Evolutionary conservation across 2,113 vertebrate species (phyloP).

Genomic region (Campylorhamphus procurvoides): DNA sequence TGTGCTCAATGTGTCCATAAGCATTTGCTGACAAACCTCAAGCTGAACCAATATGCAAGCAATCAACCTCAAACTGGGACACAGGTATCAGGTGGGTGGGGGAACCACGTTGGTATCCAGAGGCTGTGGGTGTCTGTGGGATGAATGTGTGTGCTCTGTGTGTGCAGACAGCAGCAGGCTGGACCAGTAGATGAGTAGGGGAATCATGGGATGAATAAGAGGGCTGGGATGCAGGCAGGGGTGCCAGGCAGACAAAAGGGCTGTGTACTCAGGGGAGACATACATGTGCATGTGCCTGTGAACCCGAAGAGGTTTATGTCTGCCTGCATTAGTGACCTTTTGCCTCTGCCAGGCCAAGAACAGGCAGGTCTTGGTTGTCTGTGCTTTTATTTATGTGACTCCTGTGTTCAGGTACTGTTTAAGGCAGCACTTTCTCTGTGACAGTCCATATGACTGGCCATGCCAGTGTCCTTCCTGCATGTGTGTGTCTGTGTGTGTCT

Average conservation of each 20-base stretch:
- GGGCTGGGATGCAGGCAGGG: background rate
- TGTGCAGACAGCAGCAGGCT: background rate
- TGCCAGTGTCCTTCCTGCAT: background rate
- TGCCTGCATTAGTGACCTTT: background rate
- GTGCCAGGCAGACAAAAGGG: background rate
- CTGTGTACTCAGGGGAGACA: background rate
- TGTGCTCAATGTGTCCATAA: accelerated
- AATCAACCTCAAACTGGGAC: accelerated
- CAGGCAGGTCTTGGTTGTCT: accelerated
- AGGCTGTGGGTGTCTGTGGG: too few relatives aligned
- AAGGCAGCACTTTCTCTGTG: background rate
- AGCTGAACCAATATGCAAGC: accelerated
- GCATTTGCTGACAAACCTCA: background rate
- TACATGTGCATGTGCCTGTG: accelerated
- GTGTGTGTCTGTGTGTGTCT: background rate
- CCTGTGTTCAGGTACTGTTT: background rate
- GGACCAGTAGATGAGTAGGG: accelerated
- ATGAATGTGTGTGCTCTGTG: too few relatives aligned
- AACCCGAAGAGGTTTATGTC: background rate
- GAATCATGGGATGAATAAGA: accelerated
- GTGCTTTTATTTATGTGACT: background rate
- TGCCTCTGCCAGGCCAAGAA: background rate
- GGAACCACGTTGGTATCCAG: too few relatives aligned
- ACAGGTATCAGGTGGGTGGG: background rate
- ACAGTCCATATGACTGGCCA: accelerated